phyloP scores from a whole-genome alignment of 2,113 vertebrate species.

The Aepyceros melampus region DNA sequence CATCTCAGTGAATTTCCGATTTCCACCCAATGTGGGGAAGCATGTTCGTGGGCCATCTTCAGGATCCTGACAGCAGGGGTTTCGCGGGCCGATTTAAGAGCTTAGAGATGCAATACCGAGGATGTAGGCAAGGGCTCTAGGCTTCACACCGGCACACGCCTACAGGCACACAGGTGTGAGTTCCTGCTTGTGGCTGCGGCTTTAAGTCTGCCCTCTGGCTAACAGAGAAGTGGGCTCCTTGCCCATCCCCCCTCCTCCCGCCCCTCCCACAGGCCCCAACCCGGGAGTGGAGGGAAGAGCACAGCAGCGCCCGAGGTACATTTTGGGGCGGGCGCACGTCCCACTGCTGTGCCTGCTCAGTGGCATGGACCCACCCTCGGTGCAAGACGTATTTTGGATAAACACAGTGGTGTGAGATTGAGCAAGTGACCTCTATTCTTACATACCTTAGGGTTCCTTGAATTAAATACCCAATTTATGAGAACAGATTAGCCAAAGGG shows the following conservation, averaged over 20 bases:
- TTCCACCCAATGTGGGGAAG: not conserved
- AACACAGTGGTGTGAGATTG: not conserved
- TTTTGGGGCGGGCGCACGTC: not conserved
- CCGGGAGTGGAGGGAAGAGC: not conserved
- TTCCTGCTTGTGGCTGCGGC: not conserved
- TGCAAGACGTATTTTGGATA: not conserved
- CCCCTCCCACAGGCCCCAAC: not conserved
- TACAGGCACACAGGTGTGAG: not conserved
- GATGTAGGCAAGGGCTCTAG: not conserved
- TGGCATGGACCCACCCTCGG: not conserved
- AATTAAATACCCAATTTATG: not conserved
- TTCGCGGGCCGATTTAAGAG: not conserved
- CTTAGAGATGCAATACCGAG: not conserved
- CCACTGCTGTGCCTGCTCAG: not conserved
- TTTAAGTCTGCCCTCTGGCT: not conserved
- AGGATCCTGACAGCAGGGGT: not conserved
- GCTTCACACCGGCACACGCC: rapidly evolving
- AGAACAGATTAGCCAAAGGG: not conserved
- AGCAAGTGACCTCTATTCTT: not conserved
- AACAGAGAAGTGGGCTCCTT: not conserved
- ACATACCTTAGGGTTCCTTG: not conserved
- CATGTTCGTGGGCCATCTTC: not conserved
- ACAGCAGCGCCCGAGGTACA: rapidly evolving
- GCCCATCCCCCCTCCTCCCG: not conserved
- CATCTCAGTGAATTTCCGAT: not conserved